A percentile compares a stretch with the other conserved stretches of the same genome.
Evolutionary conservation across 2,797 vertebrate species (phyloP).

Genomic region (Myoxocephalus aenaeus): DNA sequence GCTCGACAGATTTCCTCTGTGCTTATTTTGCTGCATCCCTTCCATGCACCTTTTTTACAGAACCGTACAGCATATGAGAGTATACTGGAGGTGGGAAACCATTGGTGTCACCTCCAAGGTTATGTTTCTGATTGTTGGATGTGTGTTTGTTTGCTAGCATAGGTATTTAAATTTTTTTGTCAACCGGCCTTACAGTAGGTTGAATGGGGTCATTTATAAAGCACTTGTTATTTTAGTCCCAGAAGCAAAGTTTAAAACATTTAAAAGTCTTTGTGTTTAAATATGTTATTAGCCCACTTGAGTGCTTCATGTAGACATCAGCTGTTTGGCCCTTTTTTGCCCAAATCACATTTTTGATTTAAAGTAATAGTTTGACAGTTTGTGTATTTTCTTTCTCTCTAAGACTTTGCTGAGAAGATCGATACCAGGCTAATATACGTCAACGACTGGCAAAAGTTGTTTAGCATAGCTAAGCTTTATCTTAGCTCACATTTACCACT

Average conservation of each 20-base stretch:
- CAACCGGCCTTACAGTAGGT: not conserved
- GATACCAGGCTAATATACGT: no score
- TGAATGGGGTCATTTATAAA: not conserved
- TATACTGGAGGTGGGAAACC: constrained; percentile 5
- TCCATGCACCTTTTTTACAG: constrained; percentile 17
- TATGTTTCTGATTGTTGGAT: not conserved
- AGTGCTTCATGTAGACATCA: not conserved
- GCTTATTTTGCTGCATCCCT: constrained; percentile 34
- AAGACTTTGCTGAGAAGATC: not conserved
- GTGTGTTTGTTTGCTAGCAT: not conserved
- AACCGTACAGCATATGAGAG: constrained; percentile 40
- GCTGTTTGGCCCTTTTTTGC: not conserved
- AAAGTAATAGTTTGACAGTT: not conserved
- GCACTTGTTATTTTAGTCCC: not conserved
- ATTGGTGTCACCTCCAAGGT: not conserved
- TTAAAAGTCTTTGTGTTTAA: not conserved
- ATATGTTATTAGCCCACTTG: not conserved
- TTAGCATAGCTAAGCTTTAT: not conserved
- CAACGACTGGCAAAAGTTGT: not conserved
- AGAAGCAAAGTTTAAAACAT: not conserved
- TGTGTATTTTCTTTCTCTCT: not conserved
- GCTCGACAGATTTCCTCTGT: constrained; percentile 50
- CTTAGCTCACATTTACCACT: not conserved
- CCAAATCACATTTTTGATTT: not conserved
- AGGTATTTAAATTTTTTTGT: not conserved